phyloP scores from a whole-genome alignment of 2,888 invertebrate species.

The Eristalis pertinax region DNA sequence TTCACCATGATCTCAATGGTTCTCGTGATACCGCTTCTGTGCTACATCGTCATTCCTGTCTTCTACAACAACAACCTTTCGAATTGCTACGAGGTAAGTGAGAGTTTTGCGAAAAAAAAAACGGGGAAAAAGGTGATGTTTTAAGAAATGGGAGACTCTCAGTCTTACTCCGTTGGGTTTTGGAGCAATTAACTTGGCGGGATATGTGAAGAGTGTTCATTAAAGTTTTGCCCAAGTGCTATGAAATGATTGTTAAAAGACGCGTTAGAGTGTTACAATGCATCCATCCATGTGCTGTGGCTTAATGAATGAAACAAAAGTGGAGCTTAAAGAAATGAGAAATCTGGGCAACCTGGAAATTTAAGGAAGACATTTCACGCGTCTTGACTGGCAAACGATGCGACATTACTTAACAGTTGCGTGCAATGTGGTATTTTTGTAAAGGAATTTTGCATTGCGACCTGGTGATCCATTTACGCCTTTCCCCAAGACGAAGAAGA shows the following conservation, averaged over 20 bases:
- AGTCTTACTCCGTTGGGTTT: neutral
- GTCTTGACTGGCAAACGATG: neutral
- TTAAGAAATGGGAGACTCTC: neutral
- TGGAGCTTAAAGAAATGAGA: neutral
- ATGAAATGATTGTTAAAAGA: neutral
- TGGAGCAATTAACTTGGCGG: neutral
- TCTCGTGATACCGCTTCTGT: constrained; percentile 74
- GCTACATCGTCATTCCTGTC: constrained; percentile 80
- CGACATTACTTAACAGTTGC: neutral
- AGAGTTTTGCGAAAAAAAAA: neutral
- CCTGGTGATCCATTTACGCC: neutral
- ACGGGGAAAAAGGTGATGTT: neutral
- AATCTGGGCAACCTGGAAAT: neutral
- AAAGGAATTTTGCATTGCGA: neutral
- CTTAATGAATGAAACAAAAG: neutral
- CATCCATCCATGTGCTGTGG: neutral
- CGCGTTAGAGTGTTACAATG: neutral
- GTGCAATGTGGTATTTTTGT: neutral
- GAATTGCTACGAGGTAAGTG: constrained; percentile 78
- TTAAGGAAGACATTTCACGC: neutral
- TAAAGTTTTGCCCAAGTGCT: neutral
- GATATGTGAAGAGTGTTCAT: neutral
- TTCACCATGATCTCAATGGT: constrained; percentile 78
- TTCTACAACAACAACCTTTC: constrained; percentile 80
- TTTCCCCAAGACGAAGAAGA: neutral